Percentiles rank a stretch among this genome's conserved stretches.
Conservation (phyloP, 2,888 invertebrate genomes). For the Candidula unifasciata region DNA sequence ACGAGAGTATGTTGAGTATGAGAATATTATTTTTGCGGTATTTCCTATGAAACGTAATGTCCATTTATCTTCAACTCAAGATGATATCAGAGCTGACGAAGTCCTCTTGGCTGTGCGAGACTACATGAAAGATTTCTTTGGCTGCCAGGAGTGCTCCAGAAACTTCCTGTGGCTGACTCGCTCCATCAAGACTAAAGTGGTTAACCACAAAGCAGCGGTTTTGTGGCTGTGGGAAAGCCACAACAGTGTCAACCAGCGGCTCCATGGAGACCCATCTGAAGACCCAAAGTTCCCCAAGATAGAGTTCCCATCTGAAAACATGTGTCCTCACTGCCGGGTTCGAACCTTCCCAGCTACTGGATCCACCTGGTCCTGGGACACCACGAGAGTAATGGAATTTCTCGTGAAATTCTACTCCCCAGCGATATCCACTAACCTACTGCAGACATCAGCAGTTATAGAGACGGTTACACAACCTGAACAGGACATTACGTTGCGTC, state of each 20-base stretch:
- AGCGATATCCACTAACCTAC: conserved; percentile 32
- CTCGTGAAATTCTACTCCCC: conserved; percentile 65
- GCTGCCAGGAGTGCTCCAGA: conserved; percentile 91
- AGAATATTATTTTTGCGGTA: neutral
- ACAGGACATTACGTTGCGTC: conserved; percentile 24
- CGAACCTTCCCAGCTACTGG: neutral
- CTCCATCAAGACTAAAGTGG: conserved; percentile 84
- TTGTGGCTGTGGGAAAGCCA: conserved; percentile 97
- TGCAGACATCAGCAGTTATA: neutral
- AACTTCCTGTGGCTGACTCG: conserved; percentile 93
- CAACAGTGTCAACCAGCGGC: conserved; percentile 90
- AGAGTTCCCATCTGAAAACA: conserved; percentile 87
- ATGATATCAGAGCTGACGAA: conserved; percentile 54
- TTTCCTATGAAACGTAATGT: neutral
- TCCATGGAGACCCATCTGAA: conserved; percentile 90
- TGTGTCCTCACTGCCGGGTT: conserved; percentile 81
- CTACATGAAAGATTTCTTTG: conserved; percentile 94
- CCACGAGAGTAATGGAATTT: conserved; percentile 62
- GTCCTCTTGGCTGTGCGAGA: conserved; percentile 62
- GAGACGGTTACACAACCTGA: neutral
- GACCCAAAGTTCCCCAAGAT: conserved; percentile 93
- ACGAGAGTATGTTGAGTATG: neutral
- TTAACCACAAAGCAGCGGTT: conserved; percentile 85
- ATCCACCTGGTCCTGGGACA: conserved; percentile 56
- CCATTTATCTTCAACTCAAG: conserved; percentile 20